Evolutionary conservation across 1,140 invertebrate species (phyloP).

Genomic region (Diabrotica undecimpunctata): DNA sequence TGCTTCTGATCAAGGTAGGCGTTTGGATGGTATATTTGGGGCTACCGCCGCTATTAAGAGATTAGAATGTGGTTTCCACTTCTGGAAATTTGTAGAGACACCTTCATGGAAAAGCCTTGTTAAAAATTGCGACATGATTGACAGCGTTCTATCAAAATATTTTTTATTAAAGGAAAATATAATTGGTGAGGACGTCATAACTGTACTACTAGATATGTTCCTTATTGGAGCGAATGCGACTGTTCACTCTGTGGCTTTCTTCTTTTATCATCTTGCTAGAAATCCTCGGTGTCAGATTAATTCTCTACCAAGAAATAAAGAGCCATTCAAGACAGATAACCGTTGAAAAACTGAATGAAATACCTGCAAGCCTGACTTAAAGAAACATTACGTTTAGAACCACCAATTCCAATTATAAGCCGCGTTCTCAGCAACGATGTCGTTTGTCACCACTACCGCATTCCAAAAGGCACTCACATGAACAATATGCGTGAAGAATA

Average conservation of each 20-base stretch:
- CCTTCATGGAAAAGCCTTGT: constrained; percentile 56
- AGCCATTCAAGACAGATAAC: constrained; percentile 32
- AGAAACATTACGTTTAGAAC: constrained; percentile 61
- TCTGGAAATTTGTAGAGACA: constrained; percentile 60
- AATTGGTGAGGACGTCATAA: no score
- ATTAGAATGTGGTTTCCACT: no score
- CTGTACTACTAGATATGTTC: no score
- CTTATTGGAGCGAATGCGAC: no score
- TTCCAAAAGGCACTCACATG: constrained; percentile 62
- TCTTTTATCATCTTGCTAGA: constrained; percentile 58
- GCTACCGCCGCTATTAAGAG: no score
- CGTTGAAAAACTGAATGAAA: constrained; percentile 50
- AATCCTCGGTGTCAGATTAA: constrained; percentile 58
- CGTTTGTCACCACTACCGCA: constrained; percentile 56
- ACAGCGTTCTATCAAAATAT: no score
- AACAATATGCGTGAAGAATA: constrained; percentile 63
- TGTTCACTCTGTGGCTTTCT: constrained; percentile 54
- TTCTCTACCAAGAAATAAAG: constrained; percentile 57
- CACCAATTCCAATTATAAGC: constrained; percentile 59
- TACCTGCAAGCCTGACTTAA: constrained; percentile 67
- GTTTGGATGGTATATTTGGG: constrained; percentile 57
- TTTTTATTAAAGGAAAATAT: no score
- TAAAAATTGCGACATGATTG: constrained; percentile 43
- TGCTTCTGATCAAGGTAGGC: constrained; percentile 53
- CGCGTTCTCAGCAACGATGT: constrained; percentile 64